These are phyloP conservation scores for Pardalotus punctatus DNA, from an alignment of 2,113 vertebrate species.

Conservation along the genomic window DNA sequence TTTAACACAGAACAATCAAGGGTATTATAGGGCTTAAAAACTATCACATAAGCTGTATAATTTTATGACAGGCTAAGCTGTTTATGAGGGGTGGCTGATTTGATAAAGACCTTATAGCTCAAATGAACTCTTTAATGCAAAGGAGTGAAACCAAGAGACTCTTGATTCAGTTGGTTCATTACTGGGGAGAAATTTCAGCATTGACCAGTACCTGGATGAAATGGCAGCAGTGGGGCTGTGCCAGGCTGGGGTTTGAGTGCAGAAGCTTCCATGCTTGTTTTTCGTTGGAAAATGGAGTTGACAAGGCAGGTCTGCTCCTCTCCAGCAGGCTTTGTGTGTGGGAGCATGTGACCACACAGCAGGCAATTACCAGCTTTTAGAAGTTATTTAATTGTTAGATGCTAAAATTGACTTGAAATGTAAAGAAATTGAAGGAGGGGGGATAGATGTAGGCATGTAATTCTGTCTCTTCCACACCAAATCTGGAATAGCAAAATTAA, in stretches of 20 bases:
- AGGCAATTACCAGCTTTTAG: neutral
- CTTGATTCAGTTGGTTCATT: neutral
- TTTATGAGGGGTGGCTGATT: conserved; percentile 51
- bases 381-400: neutral
- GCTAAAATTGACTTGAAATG: neutral
- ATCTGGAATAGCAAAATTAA: neutral
- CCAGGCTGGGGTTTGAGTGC: neutral
- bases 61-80: conserved; percentile 35
- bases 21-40: conserved; percentile 72
- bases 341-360: neutral
- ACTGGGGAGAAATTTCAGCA: neutral
- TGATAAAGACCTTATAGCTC: conserved; percentile 31
- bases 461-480: neutral
- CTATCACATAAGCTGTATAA: conserved; percentile 55
- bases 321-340: neutral
- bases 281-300: neutral
- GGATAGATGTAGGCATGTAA: neutral
- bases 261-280: neutral
- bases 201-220: neutral
- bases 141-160: neutral
- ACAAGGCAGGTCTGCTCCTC: neutral
- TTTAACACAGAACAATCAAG: conserved; percentile 71
- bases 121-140: neutral
- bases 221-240: neutral
- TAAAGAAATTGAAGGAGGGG: neutral